phyloP scores from a whole-genome alignment of 2,888 invertebrate genomes.

The Leptinotarsa rubiginosa region DNA sequence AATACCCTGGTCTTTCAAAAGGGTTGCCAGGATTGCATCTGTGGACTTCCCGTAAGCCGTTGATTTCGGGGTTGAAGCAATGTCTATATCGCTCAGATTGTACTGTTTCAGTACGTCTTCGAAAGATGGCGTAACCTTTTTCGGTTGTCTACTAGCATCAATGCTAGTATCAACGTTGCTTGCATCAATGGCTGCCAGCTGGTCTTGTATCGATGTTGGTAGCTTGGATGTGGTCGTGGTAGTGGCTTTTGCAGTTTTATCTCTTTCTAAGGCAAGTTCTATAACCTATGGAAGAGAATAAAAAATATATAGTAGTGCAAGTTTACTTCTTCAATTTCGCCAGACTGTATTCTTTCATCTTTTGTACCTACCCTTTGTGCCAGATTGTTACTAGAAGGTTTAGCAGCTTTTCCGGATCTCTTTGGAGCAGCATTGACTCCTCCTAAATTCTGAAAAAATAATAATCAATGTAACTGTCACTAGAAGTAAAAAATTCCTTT shows the following conservation, averaged over 20 bases:
- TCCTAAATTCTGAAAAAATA: slow-evolving; percentile 21
- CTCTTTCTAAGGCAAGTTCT: slow-evolving; percentile 59
- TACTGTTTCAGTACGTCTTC: slow-evolving; percentile 61
- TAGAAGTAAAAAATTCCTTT: background rate
- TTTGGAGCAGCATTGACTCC: background rate
- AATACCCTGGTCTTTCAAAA: slow-evolving; percentile 79
- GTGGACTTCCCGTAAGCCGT: slow-evolving; percentile 72
- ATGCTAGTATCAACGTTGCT: too few species aligned
- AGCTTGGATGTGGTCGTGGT: slow-evolving; percentile 45
- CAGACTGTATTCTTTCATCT: background rate
- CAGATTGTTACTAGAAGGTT: slow-evolving; percentile 36
- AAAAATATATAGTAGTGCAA: background rate
- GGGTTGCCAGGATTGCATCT: slow-evolving; percentile 77
- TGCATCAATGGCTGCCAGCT: slow-evolving; percentile 38
- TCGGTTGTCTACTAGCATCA: slow-evolving; percentile 37
- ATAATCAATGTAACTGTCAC: background rate
- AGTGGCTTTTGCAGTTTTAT: slow-evolving; percentile 46
- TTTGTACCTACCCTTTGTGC: slow-evolving; percentile 50
- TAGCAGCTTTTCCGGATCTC: background rate
- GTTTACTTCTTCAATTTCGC: background rate
- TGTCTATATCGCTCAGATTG: slow-evolving; percentile 53
- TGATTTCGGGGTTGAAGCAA: slow-evolving; percentile 52
- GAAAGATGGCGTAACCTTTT: slow-evolving; percentile 52
- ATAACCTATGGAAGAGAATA: slow-evolving; percentile 56
- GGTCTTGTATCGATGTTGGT: slow-evolving; percentile 53